Base-by-base conservation (phyloP, 2,113 vertebrate genomes). In the Oceanites oceanicus region DNA sequence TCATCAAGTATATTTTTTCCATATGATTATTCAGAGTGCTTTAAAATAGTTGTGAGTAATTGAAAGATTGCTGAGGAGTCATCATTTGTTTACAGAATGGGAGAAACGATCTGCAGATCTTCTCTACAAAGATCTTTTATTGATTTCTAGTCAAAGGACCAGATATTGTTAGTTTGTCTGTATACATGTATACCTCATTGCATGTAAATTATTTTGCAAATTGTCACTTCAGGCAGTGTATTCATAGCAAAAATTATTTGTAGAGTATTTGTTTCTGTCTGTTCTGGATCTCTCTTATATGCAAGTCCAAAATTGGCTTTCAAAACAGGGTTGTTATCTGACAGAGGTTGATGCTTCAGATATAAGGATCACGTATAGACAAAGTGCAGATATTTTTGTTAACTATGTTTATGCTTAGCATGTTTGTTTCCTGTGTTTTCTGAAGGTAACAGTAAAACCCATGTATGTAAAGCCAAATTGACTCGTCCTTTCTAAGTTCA, bases 21-120 rank as follows among this genome's bases (percentile, higher is more conserved):
- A 47, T 74, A 15, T 53, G 47, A 84, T 88, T 86, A 81, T 94
- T 95, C 80, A 65, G 73, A 74, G 26, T 92, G 47, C 70, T 95
- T 92, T 94, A 84, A 92, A 95, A 92, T 88, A 92, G 68, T 84
- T 93, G 68, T 86, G 87, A 93, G 55, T 92, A 91, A 79, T 85
- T 81, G 66, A 76, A 91, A 78, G 66, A 78, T 87, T 84, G 40
- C 61, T 34, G 18, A 81, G 68, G 83, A 92, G 65, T 89, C 72
- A 56, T 80, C 11, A 13, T 86, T 94, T 94, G 68, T 95, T 94
- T 96, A 78, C 55, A 62, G 77, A 85, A 85, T 9, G 27, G 52
- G 76, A 53, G 52, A 92, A 90, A 80, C 52, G 93, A 81, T 75
- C 65, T 94, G 44, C 36, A 70, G 80, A 42, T 67, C 72, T 71